Base-by-base conservation (phyloP, 2,888 invertebrate species). In the Polydrusus cervinus region DNA sequence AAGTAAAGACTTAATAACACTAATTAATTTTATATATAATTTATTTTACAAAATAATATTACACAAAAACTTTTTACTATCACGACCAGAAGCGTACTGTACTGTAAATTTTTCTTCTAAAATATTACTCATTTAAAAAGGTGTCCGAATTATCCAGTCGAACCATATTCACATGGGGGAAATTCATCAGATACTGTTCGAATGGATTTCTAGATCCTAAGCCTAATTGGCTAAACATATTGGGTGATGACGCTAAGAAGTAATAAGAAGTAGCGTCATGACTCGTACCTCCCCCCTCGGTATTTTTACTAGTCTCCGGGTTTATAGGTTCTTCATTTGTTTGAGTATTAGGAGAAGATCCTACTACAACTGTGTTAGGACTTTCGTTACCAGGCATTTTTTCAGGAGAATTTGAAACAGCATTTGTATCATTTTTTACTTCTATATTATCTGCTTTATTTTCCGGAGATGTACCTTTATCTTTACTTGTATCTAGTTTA, bases 161-260 rank as follows among this genome's bases (percentile, higher is more conserved):
- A 13, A 68, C 14, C 43, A 68, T 47, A 45, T 43, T 65, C 5
- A 62, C 25, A 18, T 64, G 14, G n/a, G 71, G 65, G 30, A 71
- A 55, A 25, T 71, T 71, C 43, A 65, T 18, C 3, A 71, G 9
- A 51, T 55, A 57, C 25, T 53, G 64, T 7, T 57, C 25, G 55
- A 71, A 71, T 38, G 71, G 71, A 53, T 71, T 71, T 55, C 40
- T 45, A n/a, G 30, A 40, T 11, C 47, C 43, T 13, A 51, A 14
- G 11, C 49, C 38, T 7, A 70, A 51, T 3, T 62, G 51, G 7
- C 20, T 34, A 55, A 64, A 34, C 13, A 71, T 16, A 30, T 68
- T 55, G 30, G 71, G 55, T 9, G 62, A 40, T 16, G 64, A 16
- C 6, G 55, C 30, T 34, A 71, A 16, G 16, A 71, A 18, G 25